These are phyloP conservation scores for Nasonia giraulti DNA, from an alignment of 1,140 invertebrate species.

Conservation along the genomic window DNA sequence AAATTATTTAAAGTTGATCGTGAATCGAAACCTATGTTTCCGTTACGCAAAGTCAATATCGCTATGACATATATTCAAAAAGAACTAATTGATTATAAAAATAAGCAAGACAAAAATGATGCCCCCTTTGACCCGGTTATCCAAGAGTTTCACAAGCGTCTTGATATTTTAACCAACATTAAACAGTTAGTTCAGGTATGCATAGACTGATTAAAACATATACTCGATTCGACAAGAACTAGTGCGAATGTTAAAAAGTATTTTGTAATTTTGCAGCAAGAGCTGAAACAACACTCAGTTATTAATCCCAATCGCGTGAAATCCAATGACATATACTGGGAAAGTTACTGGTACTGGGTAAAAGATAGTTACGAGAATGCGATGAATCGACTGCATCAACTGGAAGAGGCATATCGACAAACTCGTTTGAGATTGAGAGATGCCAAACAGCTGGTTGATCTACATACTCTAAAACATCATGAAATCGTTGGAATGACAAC, in stretches of 20 bases:
- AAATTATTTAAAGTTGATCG: neutral
- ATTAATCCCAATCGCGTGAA: neutral
- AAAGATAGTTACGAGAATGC: neutral
- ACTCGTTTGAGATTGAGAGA: neutral
- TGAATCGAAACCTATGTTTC: neutral
- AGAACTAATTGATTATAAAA: too few relatives aligned
- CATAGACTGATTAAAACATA: too few relatives aligned
- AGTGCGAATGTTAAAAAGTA: too few relatives aligned
- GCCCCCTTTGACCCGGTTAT: too few relatives aligned
- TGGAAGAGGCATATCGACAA: neutral
- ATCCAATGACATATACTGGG: neutral
- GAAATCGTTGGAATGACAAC: constrained; percentile 20
- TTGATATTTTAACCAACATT: too few relatives aligned
- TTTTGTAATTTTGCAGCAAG: constrained; percentile 4
- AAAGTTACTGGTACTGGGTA: constrained; percentile 8
- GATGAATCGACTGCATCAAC: neutral
- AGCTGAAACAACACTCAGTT: neutral
- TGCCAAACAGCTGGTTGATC: neutral
- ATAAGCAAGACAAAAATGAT: too few relatives aligned
- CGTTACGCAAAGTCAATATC: neutral
- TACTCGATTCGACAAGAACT: too few relatives aligned
- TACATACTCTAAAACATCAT: neutral
- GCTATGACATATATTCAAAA: neutral
- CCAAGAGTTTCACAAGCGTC: too few relatives aligned
- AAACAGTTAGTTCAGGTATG: too few relatives aligned